Percentiles rank a stretch among this genome's conserved stretches.
Evolutionary conservation across 1,140 invertebrate species (phyloP).

Genomic region (Globodera rostochiensis): DNA sequence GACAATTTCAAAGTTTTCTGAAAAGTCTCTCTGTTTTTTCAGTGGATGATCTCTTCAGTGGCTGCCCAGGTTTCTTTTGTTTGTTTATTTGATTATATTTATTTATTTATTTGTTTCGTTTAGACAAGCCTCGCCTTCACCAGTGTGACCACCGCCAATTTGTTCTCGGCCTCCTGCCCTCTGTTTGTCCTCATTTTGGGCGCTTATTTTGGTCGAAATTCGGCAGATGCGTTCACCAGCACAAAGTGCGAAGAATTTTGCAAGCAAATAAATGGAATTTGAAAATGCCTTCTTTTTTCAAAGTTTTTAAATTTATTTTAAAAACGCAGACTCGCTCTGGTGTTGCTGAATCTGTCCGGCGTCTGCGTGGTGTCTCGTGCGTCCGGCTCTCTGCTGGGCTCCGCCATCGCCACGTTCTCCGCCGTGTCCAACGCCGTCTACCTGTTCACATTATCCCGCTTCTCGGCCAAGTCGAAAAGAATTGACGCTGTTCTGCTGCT

Average conservation of each 20-base stretch:
- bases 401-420: constrained; percentile 43
- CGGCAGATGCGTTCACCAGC: constrained; percentile 40
- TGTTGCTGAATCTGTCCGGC: constrained; percentile 35
- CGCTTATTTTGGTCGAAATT: constrained; percentile 37
- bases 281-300: too few species aligned
- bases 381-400: constrained; percentile 42
- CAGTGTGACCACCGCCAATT: constrained; percentile 45
- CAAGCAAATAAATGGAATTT: too few species aligned
- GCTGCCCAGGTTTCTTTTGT: constrained; percentile 41
- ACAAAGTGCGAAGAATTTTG: constrained; percentile 15
- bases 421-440: constrained; percentile 50
- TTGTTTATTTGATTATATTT: too few species aligned
- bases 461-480: constrained; percentile 32
- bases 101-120: background rate
- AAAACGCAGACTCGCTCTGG: constrained; percentile 14
- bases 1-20: constrained; percentile 1
- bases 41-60: constrained; percentile 45
- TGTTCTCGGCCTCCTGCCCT: constrained; percentile 52
- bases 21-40: constrained; percentile 23
- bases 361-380: constrained; percentile 42
- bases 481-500: constrained; percentile 49
- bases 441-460: constrained; percentile 37
- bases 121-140: constrained; percentile 32
- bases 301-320: too few species aligned
- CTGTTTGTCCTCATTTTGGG: constrained; percentile 53